A percentile compares a stretch with the other conserved stretches of the same genome.
These are phyloP conservation scores for Rhimphoctona megacephalus DNA, from an alignment of 2,888 invertebrate species.

Conservation along the genomic window DNA sequence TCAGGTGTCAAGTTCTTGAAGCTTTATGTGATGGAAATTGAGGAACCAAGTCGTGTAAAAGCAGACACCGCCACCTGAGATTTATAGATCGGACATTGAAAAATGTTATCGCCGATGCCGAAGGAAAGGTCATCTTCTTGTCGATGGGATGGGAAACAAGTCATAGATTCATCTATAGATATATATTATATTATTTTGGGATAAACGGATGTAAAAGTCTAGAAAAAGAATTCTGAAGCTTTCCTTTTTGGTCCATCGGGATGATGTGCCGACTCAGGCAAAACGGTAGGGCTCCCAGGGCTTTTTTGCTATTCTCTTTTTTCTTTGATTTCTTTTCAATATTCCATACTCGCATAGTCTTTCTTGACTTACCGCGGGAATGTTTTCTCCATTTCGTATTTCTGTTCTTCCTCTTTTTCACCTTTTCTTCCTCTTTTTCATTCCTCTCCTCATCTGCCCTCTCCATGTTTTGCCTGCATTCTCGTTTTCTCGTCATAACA, in stretches of 20 bases:
- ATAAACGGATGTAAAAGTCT: slow-evolving; percentile 4
- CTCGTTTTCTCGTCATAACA: slow-evolving; percentile 9
- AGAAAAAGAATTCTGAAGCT: slow-evolving; percentile 19
- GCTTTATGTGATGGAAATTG: slow-evolving; percentile 5
- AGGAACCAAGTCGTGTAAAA: slow-evolving; percentile 1
- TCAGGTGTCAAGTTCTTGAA: slow-evolving; percentile 1
- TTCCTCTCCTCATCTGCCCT: neutral
- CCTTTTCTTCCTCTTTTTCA: neutral
- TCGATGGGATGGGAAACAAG: slow-evolving; percentile 11
- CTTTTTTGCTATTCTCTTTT: neutral
- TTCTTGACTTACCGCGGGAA: slow-evolving; percentile 1
- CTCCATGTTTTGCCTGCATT: slow-evolving; percentile 28
- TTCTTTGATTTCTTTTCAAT: slow-evolving; percentile 26
- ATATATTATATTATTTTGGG: neutral
- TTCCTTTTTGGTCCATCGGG: slow-evolving; percentile 39
- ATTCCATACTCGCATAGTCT: slow-evolving; percentile 24
- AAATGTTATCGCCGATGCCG: slow-evolving; percentile 48
- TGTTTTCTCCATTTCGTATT: slow-evolving; percentile 36
- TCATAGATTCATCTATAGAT: slow-evolving; percentile 1
- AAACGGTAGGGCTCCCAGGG: slow-evolving; percentile 1
- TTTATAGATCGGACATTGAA: slow-evolving; percentile 55
- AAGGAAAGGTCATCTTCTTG: neutral
- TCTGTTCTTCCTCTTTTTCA: neutral
- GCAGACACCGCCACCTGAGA: slow-evolving; percentile 24
- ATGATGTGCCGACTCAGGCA: slow-evolving; percentile 11